phyloP scores from a whole-genome alignment of 1,140 invertebrate species.

The Ceratina calcarata region DNA sequence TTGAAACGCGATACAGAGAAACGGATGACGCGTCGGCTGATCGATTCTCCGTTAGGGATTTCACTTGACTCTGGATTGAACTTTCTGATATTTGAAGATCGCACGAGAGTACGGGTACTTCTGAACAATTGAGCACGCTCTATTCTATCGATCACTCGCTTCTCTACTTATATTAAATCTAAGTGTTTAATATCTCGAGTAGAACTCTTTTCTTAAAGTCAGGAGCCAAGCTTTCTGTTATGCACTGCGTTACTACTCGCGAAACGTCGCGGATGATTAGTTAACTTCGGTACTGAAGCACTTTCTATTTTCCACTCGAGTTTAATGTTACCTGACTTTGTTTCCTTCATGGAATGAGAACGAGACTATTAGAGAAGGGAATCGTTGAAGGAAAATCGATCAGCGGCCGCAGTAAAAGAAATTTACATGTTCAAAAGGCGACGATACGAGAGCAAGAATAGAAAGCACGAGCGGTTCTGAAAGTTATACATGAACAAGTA shows the following conservation, averaged over 20 bases:
- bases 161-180: slow-evolving; percentile 34
- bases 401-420: not conserved
- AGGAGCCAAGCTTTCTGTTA: not conserved
- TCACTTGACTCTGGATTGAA: not conserved
- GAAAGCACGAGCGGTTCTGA: slow-evolving; percentile 16
- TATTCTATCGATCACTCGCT: not conserved
- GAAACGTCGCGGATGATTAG: not conserved
- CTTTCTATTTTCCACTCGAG: no score
- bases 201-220: not conserved
- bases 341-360: not conserved
- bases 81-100: not conserved
- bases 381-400: slow-evolving; percentile 1
- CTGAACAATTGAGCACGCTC: not conserved
- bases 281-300: not conserved
- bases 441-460: slow-evolving; percentile 15
- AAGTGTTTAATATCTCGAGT: slow-evolving; percentile 29
- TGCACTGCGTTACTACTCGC: slow-evolving; percentile 8
- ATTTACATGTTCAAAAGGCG: not conserved
- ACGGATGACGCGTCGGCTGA: not conserved
- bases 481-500: not conserved
- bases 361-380: not conserved
- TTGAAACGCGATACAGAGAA: no score
- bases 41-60: slow-evolving; percentile 2
- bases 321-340: no score
- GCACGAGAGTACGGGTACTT: no score